A percentile compares a stretch with the other conserved stretches of the same genome.
phyloP scores from a whole-genome alignment of 23 tunicate genomes.

The Styela plicata region DNA sequence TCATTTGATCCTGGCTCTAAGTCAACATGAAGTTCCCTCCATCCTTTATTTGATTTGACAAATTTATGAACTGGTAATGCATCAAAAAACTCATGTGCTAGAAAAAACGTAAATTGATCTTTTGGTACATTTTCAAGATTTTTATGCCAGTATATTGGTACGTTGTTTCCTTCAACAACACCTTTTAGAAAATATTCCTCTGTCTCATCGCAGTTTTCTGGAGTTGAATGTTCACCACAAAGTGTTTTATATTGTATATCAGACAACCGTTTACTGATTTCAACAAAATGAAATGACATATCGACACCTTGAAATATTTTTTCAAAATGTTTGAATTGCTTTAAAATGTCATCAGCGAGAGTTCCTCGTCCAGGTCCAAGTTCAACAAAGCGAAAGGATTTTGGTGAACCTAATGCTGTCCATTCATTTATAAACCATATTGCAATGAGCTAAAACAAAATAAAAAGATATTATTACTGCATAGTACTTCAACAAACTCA shows the following conservation, averaged over 20 bases:
- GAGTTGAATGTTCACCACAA: neutral
- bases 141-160: constrained; percentile 30
- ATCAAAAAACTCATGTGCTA: constrained; percentile 96
- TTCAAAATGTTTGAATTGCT: constrained; percentile 48
- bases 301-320: constrained; percentile 26
- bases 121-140: constrained; percentile 40
- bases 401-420: constrained; percentile 47
- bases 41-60: constrained; percentile 42
- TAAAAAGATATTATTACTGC: too few species aligned
- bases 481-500: too few species aligned
- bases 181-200: neutral
- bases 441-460: constrained; percentile 48
- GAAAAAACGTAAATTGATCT: constrained; percentile 42
- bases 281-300: constrained; percentile 56
- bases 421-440: constrained; percentile 82
- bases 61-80: constrained; percentile 92
- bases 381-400: constrained; percentile 53
- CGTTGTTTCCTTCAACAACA: neutral
- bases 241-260: constrained; percentile 53
- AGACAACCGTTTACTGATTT: constrained; percentile 63
- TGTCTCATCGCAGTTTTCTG: neutral
- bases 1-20: constrained; percentile 18
- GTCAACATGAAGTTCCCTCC: constrained; percentile 84
- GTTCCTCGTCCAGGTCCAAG: constrained; percentile 95
- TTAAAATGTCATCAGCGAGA: constrained; percentile 57